A percentile compares a stretch with the other conserved stretches of the same genome.
phyloP scores from a whole-genome alignment of 2,113 vertebrate species.

The Podilymbus podiceps region DNA sequence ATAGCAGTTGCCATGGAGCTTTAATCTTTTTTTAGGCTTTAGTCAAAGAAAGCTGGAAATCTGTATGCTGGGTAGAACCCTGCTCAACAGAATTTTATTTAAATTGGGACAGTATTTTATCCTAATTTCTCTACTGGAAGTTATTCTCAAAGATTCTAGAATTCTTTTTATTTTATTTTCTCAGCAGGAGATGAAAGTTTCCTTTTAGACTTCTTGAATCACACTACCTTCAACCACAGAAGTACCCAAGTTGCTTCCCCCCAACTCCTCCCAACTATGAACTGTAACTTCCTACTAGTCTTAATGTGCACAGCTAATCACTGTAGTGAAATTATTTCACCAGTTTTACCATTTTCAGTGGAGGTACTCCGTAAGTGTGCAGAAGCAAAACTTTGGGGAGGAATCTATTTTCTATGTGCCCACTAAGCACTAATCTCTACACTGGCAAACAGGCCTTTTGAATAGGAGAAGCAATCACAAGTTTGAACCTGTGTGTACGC shows the following conservation, averaged over 20 bases:
- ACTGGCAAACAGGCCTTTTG: not conserved
- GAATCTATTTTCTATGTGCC: not conserved
- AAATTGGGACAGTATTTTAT: slow-evolving; percentile 34
- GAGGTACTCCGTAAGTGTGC: not conserved
- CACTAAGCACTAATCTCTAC: not conserved
- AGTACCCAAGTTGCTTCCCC: not conserved
- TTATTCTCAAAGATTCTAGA: not conserved
- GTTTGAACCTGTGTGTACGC: not conserved
- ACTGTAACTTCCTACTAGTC: not conserved
- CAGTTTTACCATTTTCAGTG: not conserved
- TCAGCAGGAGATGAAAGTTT: not conserved
- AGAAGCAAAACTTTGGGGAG: not conserved
- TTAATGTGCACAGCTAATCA: not conserved
- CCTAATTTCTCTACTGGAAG: not conserved
- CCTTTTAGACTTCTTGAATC: not conserved
- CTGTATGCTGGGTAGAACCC: slow-evolving; percentile 40
- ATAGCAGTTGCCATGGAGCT: slow-evolving; percentile 67
- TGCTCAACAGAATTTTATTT: slow-evolving; percentile 37
- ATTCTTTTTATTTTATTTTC: not conserved
- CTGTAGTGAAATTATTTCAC: not conserved
- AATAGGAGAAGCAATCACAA: not conserved
- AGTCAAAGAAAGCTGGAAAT: slow-evolving; percentile 52
- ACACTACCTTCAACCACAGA: not conserved
- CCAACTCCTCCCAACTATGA: not conserved
- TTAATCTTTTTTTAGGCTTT: slow-evolving; percentile 67